A percentile compares a stretch with the other conserved stretches of the same genome.
phyloP scores from a whole-genome alignment of 2,113 vertebrate genomes.

The Irena cyanogastra region DNA sequence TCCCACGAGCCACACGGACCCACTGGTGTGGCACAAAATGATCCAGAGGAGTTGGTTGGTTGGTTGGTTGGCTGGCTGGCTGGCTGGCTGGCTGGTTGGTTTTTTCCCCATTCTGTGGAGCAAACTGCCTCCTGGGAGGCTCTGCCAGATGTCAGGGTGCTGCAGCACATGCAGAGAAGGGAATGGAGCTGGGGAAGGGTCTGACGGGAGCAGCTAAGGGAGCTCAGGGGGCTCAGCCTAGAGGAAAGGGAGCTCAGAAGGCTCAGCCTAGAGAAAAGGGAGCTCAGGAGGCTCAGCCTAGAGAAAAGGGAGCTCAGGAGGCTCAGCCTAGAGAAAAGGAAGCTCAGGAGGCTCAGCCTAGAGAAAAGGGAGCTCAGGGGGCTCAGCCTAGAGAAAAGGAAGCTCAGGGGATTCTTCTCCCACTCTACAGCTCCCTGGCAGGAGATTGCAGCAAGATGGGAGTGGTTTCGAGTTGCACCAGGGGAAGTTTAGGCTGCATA shows the following conservation, averaged over 20 bases:
- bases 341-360: no score
- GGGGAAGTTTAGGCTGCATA: not conserved
- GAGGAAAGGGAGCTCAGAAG: no score
- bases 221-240: not conserved
- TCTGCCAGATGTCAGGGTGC: not conserved
- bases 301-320: not conserved
- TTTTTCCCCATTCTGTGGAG: not conserved
- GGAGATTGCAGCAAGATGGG: not conserved
- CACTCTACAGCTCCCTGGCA: not conserved
- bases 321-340: no score
- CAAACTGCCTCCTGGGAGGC: not conserved
- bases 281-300: no score
- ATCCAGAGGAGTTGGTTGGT: not conserved
- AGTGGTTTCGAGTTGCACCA: not conserved
- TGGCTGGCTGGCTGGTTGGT: not conserved
- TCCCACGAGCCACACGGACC: not conserved
- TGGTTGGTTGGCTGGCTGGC: not conserved
- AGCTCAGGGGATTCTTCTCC: not conserved
- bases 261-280: not conserved
- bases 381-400: not conserved
- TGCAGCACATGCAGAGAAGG: not conserved
- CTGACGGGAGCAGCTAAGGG: not conserved
- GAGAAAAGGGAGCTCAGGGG: no score
- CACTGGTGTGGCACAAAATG: not conserved
- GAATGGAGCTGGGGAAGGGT: not conserved